Evolutionary conservation across 2,888 invertebrate species (phyloP), one percentile per base, ranked within the genome.

Genomic region (Lasioglossum vierecki): DNA sequence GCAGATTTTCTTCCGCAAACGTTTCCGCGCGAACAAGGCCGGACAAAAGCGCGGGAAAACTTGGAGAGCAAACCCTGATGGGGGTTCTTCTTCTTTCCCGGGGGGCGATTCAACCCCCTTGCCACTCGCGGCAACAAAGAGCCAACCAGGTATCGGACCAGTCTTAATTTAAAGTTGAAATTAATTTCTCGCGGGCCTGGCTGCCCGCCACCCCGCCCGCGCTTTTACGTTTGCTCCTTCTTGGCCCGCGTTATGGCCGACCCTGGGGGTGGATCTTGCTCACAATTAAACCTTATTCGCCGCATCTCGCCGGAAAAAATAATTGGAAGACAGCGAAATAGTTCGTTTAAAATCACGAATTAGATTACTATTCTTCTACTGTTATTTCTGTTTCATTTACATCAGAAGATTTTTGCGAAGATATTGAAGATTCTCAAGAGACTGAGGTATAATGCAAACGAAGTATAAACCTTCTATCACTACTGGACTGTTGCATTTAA

Each of bases 101-200:
- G 74, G 79, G 79, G 83, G 88, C 87, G 90, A 91, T 90, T 92
- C 90, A 86, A 86, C 79, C 86, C 86, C 86, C 74, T 87, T 57
- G 87, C 85, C 88, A 90, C 88, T 87, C 80, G 89, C 88, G 89
- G 91, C 93, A 93, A 94, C 94, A 95, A 95, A 95, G 94, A 93
- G 83, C 92, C 91, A 91, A 91, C 93, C 93, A 93, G 93, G 93
- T 94, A 94, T 94, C 93, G 93, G 92, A 90, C 92, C 92, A 94
- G 93, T 94, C 94, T 94, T 94, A 94, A 95, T 95, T 95, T 95
- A 95, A 95, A 95, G 93, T 95, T 95, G 91, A 95, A 95, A 95
- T 95, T 95, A 95, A 95, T 95, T 95, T 95, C 94, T 93, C 91
- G 92, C 88, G 88, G 73, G 39, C 87, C 88, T 84, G 88, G 84